Evolutionary conservation across 2,797 vertebrate genomes (phyloP).

Genomic region (Echeneis naucrates): DNA sequence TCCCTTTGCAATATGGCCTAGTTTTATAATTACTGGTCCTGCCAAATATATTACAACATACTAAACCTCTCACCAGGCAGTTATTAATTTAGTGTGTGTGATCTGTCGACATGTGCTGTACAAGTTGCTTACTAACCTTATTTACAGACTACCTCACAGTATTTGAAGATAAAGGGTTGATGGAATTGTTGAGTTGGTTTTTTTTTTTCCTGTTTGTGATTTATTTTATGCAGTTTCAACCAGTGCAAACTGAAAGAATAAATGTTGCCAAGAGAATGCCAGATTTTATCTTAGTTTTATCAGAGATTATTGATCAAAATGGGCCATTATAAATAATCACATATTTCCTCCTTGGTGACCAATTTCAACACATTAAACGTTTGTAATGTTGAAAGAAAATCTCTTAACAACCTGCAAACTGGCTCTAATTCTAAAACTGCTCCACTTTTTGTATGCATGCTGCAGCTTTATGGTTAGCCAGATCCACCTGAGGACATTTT

Average conservation of each 20-base stretch:
- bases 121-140: slow-evolving; percentile 61
- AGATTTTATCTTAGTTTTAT: neutral
- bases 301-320: neutral
- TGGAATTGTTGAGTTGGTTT: slow-evolving; percentile 27
- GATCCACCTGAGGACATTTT: slow-evolving; percentile 64
- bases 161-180: slow-evolving; percentile 47
- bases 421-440: slow-evolving; percentile 23
- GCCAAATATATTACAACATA: slow-evolving; percentile 85
- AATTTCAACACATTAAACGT: slow-evolving; percentile 1
- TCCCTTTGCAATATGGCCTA: slow-evolving; percentile 90
- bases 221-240: no score
- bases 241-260: no score
- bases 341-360: neutral
- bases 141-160: slow-evolving; percentile 67
- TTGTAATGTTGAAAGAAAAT: slow-evolving; percentile 2
- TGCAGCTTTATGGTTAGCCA: slow-evolving; percentile 43
- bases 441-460: slow-evolving; percentile 28
- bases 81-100: slow-evolving; percentile 71
- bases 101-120: slow-evolving; percentile 45
- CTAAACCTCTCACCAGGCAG: slow-evolving; percentile 73
- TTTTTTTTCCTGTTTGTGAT: neutral
- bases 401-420: slow-evolving; percentile 4
- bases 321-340: neutral
- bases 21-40: slow-evolving; percentile 91
- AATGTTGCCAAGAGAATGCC: neutral